phyloP scores from a whole-genome alignment of 1,140 invertebrate species.

The Anastatus disparis region DNA sequence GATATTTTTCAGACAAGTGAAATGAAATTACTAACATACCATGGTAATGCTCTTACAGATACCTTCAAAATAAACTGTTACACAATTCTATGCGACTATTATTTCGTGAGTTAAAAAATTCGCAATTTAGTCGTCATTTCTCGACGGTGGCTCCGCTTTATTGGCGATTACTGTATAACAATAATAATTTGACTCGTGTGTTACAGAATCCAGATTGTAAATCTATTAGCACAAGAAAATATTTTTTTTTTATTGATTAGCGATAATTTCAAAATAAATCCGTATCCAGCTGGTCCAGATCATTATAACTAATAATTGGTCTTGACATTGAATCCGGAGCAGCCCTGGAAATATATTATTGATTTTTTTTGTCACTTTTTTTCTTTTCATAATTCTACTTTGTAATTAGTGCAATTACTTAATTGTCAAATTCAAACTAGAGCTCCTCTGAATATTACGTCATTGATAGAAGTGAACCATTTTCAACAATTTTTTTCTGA shows the following conservation, averaged over 20 bases:
- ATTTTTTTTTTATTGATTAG: conserved; percentile 12
- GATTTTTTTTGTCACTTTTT: conserved; percentile 14
- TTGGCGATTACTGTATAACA: no score
- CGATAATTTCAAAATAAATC: conserved; percentile 72
- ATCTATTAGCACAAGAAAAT: conserved; percentile 40
- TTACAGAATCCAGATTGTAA: conserved; percentile 45
- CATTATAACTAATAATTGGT: conserved; percentile 82
- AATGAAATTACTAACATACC: no score
- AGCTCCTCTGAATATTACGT: conserved; percentile 39
- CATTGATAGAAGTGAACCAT: conserved; percentile 5
- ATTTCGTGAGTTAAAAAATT: no score
- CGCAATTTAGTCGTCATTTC: no score
- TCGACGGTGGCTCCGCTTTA: no score
- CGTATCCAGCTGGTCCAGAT: conserved; percentile 84
- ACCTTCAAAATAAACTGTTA: no score
- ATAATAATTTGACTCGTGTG: conserved; percentile 8
- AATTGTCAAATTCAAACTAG: conserved; percentile 29
- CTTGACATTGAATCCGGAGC: conserved; percentile 71
- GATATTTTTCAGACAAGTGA: no score
- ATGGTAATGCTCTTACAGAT: no score
- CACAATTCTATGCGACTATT: no score
- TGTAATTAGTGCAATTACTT: conserved; percentile 28
- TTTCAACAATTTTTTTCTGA: no score
- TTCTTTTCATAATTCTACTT: conserved; percentile 20
- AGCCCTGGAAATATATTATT: conserved; percentile 67